A percentile compares a stretch with the other conserved stretches of the same genome.
Conservation (phyloP, 2,888 invertebrate species). For the Melanophora roralis region DNA sequence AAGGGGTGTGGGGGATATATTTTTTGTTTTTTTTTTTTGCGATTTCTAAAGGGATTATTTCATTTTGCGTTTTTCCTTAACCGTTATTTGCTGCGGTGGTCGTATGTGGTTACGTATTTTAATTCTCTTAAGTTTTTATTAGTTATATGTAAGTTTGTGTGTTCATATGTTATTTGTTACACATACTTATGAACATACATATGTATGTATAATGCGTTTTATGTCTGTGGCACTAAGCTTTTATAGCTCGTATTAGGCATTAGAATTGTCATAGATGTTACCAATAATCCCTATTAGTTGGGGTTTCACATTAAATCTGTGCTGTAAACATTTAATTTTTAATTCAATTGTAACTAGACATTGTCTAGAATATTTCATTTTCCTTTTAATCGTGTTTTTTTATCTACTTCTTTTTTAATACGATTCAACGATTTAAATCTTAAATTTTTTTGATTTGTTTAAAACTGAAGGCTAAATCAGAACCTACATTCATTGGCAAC, state of each 20-base stretch:
- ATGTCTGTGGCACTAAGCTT: slow-evolving; percentile 29
- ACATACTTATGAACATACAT: too few relatives aligned
- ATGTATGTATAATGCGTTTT: background rate
- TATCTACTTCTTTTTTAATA: background rate
- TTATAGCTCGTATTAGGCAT: slow-evolving; percentile 44
- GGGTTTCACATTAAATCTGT: slow-evolving; percentile 62
- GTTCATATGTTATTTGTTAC: background rate
- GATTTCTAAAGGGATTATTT: slow-evolving; percentile 39
- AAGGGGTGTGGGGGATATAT: background rate
- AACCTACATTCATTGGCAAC: slow-evolving; percentile 12
- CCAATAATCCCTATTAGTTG: slow-evolving; percentile 63
- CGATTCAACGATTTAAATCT: background rate
- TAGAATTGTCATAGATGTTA: slow-evolving; percentile 61
- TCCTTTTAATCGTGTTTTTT: background rate
- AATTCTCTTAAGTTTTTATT: slow-evolving; percentile 60
- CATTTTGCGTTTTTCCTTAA: slow-evolving; percentile 43
- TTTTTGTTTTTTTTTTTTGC: background rate
- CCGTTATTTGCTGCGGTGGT: slow-evolving; percentile 46
- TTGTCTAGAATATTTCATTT: slow-evolving; percentile 43
- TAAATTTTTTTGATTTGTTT: background rate
- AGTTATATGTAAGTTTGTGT: background rate
- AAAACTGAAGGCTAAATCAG: slow-evolving; percentile 20
- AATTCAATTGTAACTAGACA: slow-evolving; percentile 50
- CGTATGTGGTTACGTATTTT: slow-evolving; percentile 61
- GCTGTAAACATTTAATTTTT: slow-evolving; percentile 62